Evolutionary conservation across 2,113 vertebrate species (phyloP).

Genomic region (Antigone vipio): DNA sequence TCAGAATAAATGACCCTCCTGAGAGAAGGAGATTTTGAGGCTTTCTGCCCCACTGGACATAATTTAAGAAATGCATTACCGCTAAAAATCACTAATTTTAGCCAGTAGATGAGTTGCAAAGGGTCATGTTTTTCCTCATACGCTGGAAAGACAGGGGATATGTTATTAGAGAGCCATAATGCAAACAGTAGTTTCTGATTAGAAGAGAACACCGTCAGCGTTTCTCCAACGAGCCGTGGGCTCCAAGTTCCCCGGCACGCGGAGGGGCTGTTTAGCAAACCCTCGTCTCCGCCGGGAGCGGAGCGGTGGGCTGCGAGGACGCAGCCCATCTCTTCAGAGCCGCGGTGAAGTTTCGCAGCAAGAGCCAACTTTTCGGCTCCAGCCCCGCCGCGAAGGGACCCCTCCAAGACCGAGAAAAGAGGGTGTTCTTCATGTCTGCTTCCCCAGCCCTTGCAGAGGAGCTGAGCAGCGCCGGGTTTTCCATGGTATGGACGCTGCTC

Average conservation of each 20-base stretch:
- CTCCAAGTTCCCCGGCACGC: background rate
- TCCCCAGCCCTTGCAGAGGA: background rate
- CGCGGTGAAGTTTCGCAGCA: background rate
- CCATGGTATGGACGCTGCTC: background rate
- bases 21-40: slow-evolving; percentile 46
- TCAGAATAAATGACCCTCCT: slow-evolving; percentile 57
- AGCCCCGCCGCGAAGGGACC: background rate
- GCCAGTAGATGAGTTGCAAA: slow-evolving; percentile 21
- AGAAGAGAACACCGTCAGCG: background rate
- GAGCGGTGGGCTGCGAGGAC: background rate
- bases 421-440: background rate
- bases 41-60: slow-evolving; percentile 52
- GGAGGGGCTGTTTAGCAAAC: background rate
- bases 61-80: slow-evolving; percentile 35
- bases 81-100: slow-evolving; percentile 50
- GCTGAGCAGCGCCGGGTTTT: fast-evolving
- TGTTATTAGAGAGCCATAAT: slow-evolving; percentile 4
- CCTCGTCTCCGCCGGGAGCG: background rate
- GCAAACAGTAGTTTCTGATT: slow-evolving; percentile 32
- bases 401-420: background rate
- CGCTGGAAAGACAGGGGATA: background rate
- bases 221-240: background rate
- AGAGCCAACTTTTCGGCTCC: background rate
- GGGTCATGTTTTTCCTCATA: background rate
- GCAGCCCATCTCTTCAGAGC: background rate